A percentile compares a stretch with the other conserved stretches of the same genome.
Evolutionary conservation across 2,888 invertebrate species (phyloP).

Genomic region (Euproctis similis): DNA sequence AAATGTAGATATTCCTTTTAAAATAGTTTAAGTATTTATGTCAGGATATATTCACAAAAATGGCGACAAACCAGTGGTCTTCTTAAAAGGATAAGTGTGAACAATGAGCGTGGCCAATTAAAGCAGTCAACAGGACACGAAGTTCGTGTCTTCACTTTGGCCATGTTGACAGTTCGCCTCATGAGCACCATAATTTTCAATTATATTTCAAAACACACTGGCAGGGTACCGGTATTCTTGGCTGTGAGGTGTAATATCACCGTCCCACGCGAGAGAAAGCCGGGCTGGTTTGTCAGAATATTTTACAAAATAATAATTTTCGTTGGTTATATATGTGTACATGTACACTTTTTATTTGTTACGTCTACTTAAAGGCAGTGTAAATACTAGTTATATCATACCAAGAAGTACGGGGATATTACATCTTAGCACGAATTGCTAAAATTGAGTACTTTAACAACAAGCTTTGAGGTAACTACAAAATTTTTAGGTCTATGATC

Average conservation of each 20-base stretch:
- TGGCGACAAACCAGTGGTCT: slow-evolving; percentile 30
- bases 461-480: too few relatives aligned
- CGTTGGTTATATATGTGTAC: too few relatives aligned
- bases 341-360: too few relatives aligned
- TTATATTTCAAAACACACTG: slow-evolving; percentile 45
- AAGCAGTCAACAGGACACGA: slow-evolving; percentile 50
- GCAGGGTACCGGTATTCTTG: slow-evolving; percentile 29
- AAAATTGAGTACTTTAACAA: too few relatives aligned
- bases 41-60: slow-evolving; percentile 33
- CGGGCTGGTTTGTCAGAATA: slow-evolving; percentile 22
- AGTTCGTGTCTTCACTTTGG: slow-evolving; percentile 44
- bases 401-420: too few relatives aligned
- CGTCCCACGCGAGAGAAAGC: slow-evolving; percentile 35
- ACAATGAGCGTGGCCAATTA: slow-evolving; percentile 59
- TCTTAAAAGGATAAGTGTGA: slow-evolving; percentile 41
- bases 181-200: slow-evolving; percentile 53
- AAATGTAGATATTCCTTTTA: too few relatives aligned
- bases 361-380: too few relatives aligned
- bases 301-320: too few relatives aligned
- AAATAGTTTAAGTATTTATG: slow-evolving; percentile 37
- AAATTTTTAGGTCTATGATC: too few relatives aligned
- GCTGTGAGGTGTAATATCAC: slow-evolving; percentile 33
- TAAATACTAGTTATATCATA: too few relatives aligned
- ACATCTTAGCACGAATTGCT: too few relatives aligned
- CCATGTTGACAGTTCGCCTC: slow-evolving; percentile 46